Conservation (phyloP, 2,113 vertebrate species). For the Peromyscus maniculatus region DNA sequence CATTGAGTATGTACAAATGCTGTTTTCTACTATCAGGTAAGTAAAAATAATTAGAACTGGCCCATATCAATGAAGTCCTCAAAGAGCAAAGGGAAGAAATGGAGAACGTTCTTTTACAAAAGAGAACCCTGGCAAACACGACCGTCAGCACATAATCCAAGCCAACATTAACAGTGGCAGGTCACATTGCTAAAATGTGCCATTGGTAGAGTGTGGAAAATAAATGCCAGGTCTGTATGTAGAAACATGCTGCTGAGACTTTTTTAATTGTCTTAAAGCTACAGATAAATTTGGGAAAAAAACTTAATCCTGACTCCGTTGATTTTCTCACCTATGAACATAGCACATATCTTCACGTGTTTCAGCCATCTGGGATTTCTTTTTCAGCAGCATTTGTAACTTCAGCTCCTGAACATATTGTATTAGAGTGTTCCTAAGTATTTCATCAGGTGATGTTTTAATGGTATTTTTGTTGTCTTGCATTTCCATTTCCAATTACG, state of each 20-base stretch:
- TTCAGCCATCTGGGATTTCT: not conserved
- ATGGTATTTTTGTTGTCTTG: not conserved
- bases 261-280: not conserved
- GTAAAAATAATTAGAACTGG: not conserved
- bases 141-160: not conserved
- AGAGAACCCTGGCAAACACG: not conserved
- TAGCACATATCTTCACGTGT: not conserved
- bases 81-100: not conserved
- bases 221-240: not conserved
- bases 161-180: not conserved
- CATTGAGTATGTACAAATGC: not conserved
- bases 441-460: not conserved
- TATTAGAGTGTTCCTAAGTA: constrained; percentile 19
- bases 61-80: not conserved
- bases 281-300: not conserved
- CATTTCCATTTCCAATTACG: not conserved
- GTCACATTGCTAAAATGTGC: not conserved
- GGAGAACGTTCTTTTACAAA: not conserved
- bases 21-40: not conserved
- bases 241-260: not conserved
- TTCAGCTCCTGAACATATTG: not conserved
- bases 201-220: not conserved
- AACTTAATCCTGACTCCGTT: not conserved
- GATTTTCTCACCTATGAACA: not conserved
- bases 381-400: not conserved